Conservation (phyloP, 2,113 vertebrate species). For the Centrocercus urophasianus region DNA sequence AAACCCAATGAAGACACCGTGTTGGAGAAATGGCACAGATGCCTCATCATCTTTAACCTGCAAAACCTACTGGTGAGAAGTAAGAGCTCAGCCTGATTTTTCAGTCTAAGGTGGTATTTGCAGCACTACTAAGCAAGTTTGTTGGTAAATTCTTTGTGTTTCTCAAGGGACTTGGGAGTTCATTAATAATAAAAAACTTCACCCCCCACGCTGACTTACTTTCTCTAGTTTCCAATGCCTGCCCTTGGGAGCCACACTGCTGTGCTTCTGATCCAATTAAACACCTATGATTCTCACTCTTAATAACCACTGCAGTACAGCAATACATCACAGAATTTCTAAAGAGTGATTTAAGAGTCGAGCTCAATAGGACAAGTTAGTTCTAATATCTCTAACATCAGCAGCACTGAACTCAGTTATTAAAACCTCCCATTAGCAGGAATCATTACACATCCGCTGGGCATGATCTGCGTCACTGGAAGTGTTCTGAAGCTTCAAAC, state of each 20-base stretch:
- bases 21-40: background rate
- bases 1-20: background rate
- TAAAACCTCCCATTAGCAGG: background rate
- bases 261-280: conserved; percentile 19
- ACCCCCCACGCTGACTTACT: background rate
- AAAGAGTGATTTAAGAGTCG: background rate
- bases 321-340: conserved; percentile 6
- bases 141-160: background rate
- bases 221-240: background rate
- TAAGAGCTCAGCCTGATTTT: background rate
- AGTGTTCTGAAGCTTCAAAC: background rate
- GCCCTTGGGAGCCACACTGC: background rate
- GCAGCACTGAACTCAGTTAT: conserved; percentile 16
- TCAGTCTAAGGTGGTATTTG: background rate
- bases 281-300: conserved; percentile 11
- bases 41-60: background rate
- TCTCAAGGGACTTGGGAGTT: background rate
- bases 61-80: background rate
- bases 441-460: background rate
- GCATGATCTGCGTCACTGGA: background rate
- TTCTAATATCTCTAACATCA: background rate
- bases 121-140: background rate
- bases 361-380: background rate
- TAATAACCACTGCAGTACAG: conserved; percentile 23
- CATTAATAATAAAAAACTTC: conserved; percentile 10